Conservation (phyloP, 2,888 invertebrate species). For the Habrosyne pyritoides region DNA sequence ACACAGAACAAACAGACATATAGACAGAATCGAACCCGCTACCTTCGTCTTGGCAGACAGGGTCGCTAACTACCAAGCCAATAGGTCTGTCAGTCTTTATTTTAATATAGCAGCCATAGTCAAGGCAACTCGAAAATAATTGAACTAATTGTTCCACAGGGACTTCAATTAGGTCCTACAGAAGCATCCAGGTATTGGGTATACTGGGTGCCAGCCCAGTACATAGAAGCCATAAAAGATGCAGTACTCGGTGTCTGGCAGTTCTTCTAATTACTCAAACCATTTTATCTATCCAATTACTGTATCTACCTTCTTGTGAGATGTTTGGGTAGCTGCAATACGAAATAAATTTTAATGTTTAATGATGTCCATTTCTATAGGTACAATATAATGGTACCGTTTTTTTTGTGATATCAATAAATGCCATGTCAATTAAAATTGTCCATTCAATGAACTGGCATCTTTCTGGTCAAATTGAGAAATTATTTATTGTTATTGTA, state of each 20-base stretch:
- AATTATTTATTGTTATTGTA: constrained; percentile 76
- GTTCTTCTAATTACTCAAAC: constrained; percentile 82
- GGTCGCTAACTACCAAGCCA: no score
- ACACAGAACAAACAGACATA: no score
- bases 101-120: background rate
- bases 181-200: constrained; percentile 96
- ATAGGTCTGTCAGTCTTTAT: no score
- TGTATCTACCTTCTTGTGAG: constrained; percentile 58
- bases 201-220: constrained; percentile 97
- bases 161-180: constrained; percentile 94
- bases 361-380: constrained; percentile 56
- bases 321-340: constrained; percentile 77
- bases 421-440: constrained; percentile 82
- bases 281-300: constrained; percentile 45
- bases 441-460: constrained; percentile 73
- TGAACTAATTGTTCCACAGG: constrained; percentile 78
- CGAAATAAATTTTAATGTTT: constrained; percentile 49
- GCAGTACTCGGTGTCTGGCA: constrained; percentile 95
- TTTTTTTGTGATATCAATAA: constrained; percentile 72
- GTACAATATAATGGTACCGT: constrained; percentile 66
- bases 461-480: constrained; percentile 74
- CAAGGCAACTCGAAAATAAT: background rate
- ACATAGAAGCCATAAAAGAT: constrained; percentile 95
- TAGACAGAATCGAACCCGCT: no score
- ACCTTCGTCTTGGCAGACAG: no score